Percentiles rank a stretch among this genome's conserved stretches.
These are phyloP conservation scores for Oligia latruncula DNA, from an alignment of 2,888 invertebrate genomes.

Conservation along the genomic window DNA sequence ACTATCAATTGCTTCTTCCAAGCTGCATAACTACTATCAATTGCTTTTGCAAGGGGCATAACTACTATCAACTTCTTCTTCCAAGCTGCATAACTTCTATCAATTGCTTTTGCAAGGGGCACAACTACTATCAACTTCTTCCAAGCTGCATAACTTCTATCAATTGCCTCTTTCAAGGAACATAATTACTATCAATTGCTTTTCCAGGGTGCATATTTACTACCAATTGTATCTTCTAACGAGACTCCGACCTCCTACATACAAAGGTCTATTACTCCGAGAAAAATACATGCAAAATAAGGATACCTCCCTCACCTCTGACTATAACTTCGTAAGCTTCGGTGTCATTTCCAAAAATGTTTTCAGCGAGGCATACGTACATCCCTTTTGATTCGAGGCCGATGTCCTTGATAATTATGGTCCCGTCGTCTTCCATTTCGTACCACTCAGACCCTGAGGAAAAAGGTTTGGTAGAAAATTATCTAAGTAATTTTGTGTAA, in stretches of 20 bases:
- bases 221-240: neutral
- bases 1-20: neutral
- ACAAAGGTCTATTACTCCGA: neutral
- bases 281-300: neutral
- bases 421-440: slow-evolving; percentile 73
- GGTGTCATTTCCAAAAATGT: slow-evolving; percentile 65
- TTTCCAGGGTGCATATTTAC: neutral
- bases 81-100: neutral
- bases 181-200: neutral
- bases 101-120: neutral
- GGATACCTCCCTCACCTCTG: slow-evolving; percentile 67
- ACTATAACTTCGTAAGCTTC: slow-evolving; percentile 70
- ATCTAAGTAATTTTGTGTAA: neutral
- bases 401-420: slow-evolving; percentile 74
- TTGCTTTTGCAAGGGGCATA: neutral
- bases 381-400: slow-evolving; percentile 63
- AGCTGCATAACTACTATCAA: neutral
- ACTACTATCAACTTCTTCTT: neutral
- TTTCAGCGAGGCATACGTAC: slow-evolving; percentile 75
- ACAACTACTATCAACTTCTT: neutral
- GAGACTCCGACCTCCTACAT: neutral
- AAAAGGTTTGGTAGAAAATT: neutral
- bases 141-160: neutral
- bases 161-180: neutral
- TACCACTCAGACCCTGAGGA: slow-evolving; percentile 74